Evolutionary conservation across 2,888 invertebrate genomes (phyloP), one percentile per base, ranked within the genome.

Genomic region (Acanthopleura granulata): DNA sequence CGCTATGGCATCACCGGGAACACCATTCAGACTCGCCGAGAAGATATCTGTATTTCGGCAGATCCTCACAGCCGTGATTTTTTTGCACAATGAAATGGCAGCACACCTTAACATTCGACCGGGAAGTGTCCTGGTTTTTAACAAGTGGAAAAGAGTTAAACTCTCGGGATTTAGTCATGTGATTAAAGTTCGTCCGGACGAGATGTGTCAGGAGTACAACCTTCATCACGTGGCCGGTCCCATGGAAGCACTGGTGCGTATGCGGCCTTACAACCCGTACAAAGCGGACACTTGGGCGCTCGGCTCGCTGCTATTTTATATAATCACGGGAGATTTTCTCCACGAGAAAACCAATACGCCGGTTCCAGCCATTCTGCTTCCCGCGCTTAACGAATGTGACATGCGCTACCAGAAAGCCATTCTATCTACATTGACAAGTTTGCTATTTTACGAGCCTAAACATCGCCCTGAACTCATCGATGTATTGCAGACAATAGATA

Each of bases 101-200:
- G 66, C 66, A 6, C 66, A 66, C 66, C 29, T 66, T 6, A 66
- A 66, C 66, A 66, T 66, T 27, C 66, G 25, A 27, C 66, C 66
- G 6, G 66, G 66, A 27, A 66, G 15, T 27, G 29, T 66, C 6
- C 29, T 66, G 16, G 66, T 66, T 22, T 66, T 66, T 25, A 25
- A 66, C 29, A 27, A 66, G 14, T 66, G 66, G 66, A 27, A 22
- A 3, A 18, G 14, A 15, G 66, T 66, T 15, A 66, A 66, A 66
- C 66, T 66, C 66, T 66, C 66, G 18, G 66, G 66, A 6, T 66
- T 66, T 27, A 6, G 27, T 66, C 29, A 27, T 6, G 29, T 27
- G 29, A 16, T 66, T 27, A 27, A 57, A 57, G 57, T 57, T 4
- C 22, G n/a, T 18, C n/a, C 18, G 57, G 57, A 57, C 6, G n/a